Percentiles rank a stretch among this genome's conserved stretches.
These are phyloP conservation scores for Drosophila picticornis DNA, from an alignment of 2,888 invertebrate genomes.

Conservation along the genomic window DNA sequence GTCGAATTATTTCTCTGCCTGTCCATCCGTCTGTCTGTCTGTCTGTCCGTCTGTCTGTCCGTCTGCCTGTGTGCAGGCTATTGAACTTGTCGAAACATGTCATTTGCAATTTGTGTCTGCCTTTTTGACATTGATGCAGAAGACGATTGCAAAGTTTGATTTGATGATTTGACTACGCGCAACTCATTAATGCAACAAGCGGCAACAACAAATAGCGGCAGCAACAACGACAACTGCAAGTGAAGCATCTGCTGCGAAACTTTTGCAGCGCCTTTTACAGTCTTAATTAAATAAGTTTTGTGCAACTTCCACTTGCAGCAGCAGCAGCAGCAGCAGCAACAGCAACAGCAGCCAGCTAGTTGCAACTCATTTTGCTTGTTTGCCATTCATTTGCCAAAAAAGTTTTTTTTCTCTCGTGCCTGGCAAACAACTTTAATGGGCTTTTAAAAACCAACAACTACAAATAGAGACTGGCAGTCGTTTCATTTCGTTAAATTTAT, in stretches of 20 bases:
- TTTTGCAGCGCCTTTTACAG: conserved; percentile 54
- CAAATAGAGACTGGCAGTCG: conserved; percentile 7
- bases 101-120: conserved; percentile 65
- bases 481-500: conserved; percentile 32
- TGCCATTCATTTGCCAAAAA: conserved; percentile 57
- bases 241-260: conserved; percentile 39
- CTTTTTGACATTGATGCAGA: conserved; percentile 70
- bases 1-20: conserved; percentile 18
- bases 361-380: conserved; percentile 58
- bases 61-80: conserved; percentile 18
- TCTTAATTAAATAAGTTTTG: conserved; percentile 79
- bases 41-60: neutral
- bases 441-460: conserved; percentile 53
- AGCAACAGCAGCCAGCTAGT: conserved; percentile 8
- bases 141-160: conserved; percentile 58
- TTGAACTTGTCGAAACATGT: conserved; percentile 48
- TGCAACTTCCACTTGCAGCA: conserved; percentile 48
- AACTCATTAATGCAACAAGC: conserved; percentile 73
- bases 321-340: conserved; percentile 1
- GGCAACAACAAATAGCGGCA: conserved; percentile 2
- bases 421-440: conserved; percentile 62
- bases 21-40: no score
- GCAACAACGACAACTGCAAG: conserved; percentile 10
- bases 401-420: conserved; percentile 18
- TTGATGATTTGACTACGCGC: conserved; percentile 53